These are phyloP conservation scores for Phallusia fumigata DNA, from an alignment of 23 tunicate species.

Conservation along the genomic window DNA sequence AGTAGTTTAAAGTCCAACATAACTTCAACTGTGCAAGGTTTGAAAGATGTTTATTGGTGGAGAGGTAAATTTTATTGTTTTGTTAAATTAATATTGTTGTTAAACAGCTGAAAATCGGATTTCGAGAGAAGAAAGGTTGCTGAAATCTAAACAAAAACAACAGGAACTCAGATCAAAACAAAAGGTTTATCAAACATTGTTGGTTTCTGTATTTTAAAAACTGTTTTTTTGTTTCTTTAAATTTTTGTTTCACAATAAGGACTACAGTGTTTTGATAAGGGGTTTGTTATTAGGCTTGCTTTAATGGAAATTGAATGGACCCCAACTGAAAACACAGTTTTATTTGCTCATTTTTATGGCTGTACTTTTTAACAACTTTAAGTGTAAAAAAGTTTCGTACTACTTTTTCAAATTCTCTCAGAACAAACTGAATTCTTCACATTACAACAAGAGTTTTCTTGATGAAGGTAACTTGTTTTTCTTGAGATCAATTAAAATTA, in stretches of 20 bases:
- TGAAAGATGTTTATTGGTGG: no score
- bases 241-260: no score
- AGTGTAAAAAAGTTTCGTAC: no score
- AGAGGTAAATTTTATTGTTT: no score
- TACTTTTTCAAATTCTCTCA: background rate
- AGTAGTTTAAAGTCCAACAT: no score
- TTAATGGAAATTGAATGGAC: background rate
- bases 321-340: no score
- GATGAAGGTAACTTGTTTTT: conserved; percentile 7
- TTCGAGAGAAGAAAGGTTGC: conserved; percentile 23
- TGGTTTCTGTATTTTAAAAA: background rate
- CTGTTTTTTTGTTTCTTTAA: background rate
- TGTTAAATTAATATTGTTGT: background rate
- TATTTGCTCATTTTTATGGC: no score
- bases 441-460: background rate
- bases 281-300: no score
- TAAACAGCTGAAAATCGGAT: background rate
- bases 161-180: conserved; percentile 23
- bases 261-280: no score
- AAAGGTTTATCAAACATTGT: background rate
- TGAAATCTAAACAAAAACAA: conserved; percentile 27
- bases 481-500: no score
- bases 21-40: no score
- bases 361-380: no score
- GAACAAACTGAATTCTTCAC: background rate